Percentiles rank a stretch among this genome's conserved stretches.
Conservation (phyloP, 2,113 vertebrate species). For the Dicrurus megarhynchus region DNA sequence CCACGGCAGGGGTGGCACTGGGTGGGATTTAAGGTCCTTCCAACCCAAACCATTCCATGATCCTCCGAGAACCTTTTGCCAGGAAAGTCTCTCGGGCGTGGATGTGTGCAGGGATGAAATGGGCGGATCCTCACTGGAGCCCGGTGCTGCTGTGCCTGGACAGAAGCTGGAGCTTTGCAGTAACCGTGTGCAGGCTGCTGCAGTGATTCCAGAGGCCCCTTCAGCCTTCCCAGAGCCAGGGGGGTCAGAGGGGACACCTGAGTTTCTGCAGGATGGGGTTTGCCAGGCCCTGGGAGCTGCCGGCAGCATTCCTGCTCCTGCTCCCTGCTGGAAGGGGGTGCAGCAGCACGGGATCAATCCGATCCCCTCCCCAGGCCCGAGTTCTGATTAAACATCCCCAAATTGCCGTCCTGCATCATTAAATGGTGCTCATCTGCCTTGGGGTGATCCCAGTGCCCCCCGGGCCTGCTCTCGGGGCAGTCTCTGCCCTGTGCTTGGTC, state of each 20-base stretch:
- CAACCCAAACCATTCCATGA: fast-evolving
- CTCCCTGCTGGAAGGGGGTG: neutral
- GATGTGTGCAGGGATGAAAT: fast-evolving
- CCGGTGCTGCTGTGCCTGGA: neutral
- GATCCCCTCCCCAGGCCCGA: neutral
- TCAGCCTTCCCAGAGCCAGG: neutral
- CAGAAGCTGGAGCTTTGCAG: neutral
- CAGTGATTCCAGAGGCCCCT: neutral
- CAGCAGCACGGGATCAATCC: neutral
- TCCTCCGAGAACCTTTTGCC: neutral
- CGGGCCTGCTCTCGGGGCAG: neutral
- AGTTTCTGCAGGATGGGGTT: neutral
- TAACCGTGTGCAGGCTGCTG: fast-evolving
- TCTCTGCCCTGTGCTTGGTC: neutral
- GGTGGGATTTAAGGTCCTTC: fast-evolving
- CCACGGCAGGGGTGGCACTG: neutral
- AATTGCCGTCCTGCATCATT: neutral
- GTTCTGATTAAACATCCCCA: neutral
- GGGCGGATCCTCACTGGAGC: neutral
- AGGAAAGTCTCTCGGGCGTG: neutral
- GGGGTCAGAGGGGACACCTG: neutral
- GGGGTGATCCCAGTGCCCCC: neutral
- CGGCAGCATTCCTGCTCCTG: neutral
- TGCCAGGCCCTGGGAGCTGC: neutral
- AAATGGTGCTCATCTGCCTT: neutral